Base-by-base conservation (phyloP, 2,113 vertebrate species). In the Dryoscopus gambensis region DNA sequence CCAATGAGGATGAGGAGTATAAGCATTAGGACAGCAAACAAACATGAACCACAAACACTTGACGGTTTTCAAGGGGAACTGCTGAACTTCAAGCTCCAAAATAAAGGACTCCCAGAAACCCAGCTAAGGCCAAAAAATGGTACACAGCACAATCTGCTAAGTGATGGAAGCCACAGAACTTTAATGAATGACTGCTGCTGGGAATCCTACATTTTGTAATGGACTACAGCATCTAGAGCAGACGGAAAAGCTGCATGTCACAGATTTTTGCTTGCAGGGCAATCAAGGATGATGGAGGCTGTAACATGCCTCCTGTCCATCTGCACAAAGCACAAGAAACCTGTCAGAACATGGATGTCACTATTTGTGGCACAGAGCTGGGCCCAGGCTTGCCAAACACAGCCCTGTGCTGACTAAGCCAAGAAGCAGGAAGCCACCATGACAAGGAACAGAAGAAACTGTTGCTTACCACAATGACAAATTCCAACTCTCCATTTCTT, bases 111-210 rank as follows among this genome's bases (percentile, higher is more conserved):
- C 19, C 4, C 3, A 1, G 46, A 84, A 44, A 81, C 19, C 24
- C 55, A 74, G 8, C 33, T 46, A 81, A 57, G 28, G 30, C 25
- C 17, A 77, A 50, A 80, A 70, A 10, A 24, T 12, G 64, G 4
- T 24, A 77, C 18, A n/a, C 7, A 65, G 80, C 77, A 86, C 0
- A 0, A 33, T 21, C 27, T 64, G 16, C 46, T 40, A 25, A 0
- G 2, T 22, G 33, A 80, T 55, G 15, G 49, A 83, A 79, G 49
- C 21, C 75, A 88, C 1, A 1, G 8, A 89, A 80, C 28, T 59
- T 59, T 3, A 65, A 59, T 33, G 47, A 68, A 47, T 19, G 33
- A 57, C 2, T 49, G 13, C 24, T 86, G n/a, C 67, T 80, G 31
- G 18, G 49, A 86, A 71, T 64, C 37, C 55, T 49, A 65, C 6